Conservation (phyloP, 2,113 vertebrate species). For the Zapus hudsonius region DNA sequence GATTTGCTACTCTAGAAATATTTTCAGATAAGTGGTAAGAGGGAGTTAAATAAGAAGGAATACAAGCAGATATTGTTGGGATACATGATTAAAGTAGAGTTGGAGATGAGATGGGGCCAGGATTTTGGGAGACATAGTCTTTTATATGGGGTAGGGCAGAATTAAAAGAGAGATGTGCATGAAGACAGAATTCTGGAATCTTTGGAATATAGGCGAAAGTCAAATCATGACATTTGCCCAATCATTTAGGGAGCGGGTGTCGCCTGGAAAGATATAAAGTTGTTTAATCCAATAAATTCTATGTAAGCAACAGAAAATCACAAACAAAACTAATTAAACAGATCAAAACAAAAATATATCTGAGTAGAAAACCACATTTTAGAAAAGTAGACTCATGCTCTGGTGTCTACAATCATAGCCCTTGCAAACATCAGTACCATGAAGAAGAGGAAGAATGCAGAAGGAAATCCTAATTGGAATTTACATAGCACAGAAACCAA, state of each 20-base stretch:
- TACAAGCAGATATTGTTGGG: background rate
- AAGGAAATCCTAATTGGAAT: conserved; percentile 47
- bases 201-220: background rate
- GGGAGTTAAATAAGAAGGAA: background rate
- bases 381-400: background rate
- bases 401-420: background rate
- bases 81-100: background rate
- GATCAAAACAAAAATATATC: background rate
- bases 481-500: conserved; percentile 29
- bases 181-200: background rate
- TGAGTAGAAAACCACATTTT: conserved; percentile 42
- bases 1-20: background rate
- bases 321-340: background rate
- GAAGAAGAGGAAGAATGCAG: background rate
- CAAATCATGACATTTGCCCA: background rate
- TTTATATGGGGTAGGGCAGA: background rate
- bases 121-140: background rate
- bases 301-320: background rate
- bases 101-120: background rate
- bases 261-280: background rate
- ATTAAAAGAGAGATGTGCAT: background rate
- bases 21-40: background rate
- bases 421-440: background rate
- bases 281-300: background rate
- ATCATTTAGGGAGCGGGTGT: background rate